Evolutionary conservation across 2,113 vertebrate genomes (phyloP), one percentile per base, ranked within the genome.

Genomic region (Tinamus guttatus): DNA sequence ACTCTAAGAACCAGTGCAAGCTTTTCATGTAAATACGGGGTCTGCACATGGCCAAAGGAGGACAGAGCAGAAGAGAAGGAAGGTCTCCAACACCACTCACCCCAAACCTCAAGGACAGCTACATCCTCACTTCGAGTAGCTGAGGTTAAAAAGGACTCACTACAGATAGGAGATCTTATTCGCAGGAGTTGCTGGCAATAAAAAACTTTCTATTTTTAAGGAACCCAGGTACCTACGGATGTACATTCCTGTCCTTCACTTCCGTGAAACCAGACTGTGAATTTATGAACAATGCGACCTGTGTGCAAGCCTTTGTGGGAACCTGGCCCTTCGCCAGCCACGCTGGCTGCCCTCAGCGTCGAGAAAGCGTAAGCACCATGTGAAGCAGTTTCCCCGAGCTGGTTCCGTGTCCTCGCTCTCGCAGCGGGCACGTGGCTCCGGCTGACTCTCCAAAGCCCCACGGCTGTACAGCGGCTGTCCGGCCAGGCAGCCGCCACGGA

Each of bases 401-500:
- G 14, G 22, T n/a, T 54, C n/a, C 5, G 40, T 28, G 80, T 84
- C 15, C 63, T 65, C 28, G 18, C 27, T 16, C 32, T 38, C 14
- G 1, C 1, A 41, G 12, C 9, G 4, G 13, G 52, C 18, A 20
- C 1, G 4, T 5, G 36, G 41, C 16, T 51, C 28, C 15, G 13
- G 41, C 16, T 5, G 19, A 40, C 36, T 13, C 3, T 32, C 21
- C 56, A 43, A 80, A 75, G 22, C 12, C 18, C n/a, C n/a, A n/a
- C n/a, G n/a, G n/a, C n/a, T n/a, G n/a, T n/a, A n/a, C n/a, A n/a
- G n/a, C n/a, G n/a, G n/a, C n/a, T 43, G 38, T 60, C 63, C 58
- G 43, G 49, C 41, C 2, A 49, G 1, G n/a, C 64, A 54, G 52
- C 25, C 62, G 79, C n/a, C 25, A 25, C 16, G 54, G 54, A 58